Evolutionary conservation across 2,113 vertebrate genomes (phyloP).

Genomic region (Sebastes fasciatus): DNA sequence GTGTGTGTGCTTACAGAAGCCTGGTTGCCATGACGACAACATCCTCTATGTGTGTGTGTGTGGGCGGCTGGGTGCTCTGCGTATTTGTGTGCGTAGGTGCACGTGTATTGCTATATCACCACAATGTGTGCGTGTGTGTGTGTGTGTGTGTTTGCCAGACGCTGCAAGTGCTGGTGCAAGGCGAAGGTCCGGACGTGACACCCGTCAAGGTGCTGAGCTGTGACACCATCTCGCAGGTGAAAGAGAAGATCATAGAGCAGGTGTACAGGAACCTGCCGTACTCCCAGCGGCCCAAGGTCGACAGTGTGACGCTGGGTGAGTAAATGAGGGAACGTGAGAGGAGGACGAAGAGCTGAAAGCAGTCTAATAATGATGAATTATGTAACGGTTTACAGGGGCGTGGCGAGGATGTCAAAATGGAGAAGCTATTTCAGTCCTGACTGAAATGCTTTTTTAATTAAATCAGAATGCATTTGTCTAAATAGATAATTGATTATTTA

Average conservation of each 20-base stretch:
- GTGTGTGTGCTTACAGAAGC: slow-evolving; percentile 15
- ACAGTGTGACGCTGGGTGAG: slow-evolving; percentile 94
- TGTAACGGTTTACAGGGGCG: slow-evolving; percentile 13
- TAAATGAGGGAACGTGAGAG: slow-evolving; percentile 2
- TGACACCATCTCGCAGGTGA: slow-evolving; percentile 97
- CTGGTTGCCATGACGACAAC: slow-evolving; percentile 69
- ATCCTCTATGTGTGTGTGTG: slow-evolving; percentile 36
- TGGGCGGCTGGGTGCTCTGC: slow-evolving; percentile 54
- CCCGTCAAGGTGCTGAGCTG: slow-evolving; percentile 97
- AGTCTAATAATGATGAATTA: slow-evolving; percentile 43
- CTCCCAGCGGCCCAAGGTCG: slow-evolving; percentile 93
- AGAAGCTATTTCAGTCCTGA: slow-evolving; percentile 21
- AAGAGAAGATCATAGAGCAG: slow-evolving; percentile 98
- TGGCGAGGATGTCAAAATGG: slow-evolving; percentile 1
- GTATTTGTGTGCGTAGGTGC: slow-evolving; percentile 15
- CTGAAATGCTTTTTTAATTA: slow-evolving; percentile 42
- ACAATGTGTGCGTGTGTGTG: slow-evolving; percentile 1
- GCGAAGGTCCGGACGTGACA: slow-evolving; percentile 89
- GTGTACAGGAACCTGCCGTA: slow-evolving; percentile 93
- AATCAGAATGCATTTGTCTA: slow-evolving; percentile 34
- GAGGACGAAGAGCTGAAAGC: slow-evolving; percentile 1
- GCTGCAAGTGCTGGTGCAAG: slow-evolving; percentile 93
- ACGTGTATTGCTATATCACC: background rate
- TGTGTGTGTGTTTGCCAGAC: slow-evolving; percentile 82
- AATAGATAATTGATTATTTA: slow-evolving; percentile 22